phyloP scores from a whole-genome alignment of 1,140 invertebrate species.

The Drosophila rufa region DNA sequence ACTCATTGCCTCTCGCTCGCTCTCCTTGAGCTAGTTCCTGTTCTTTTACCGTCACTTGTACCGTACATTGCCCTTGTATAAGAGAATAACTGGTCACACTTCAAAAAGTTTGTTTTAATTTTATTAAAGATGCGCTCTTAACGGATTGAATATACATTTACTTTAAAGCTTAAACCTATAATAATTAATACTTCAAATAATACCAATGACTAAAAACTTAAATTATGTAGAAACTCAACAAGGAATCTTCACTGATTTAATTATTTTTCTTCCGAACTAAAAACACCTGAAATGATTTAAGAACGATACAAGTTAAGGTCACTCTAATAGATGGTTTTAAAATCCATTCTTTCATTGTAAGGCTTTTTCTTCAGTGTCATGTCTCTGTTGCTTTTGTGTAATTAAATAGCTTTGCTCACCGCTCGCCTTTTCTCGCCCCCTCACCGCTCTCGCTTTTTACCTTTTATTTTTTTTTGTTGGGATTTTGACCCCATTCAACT shows the following conservation, averaged over 20 bases:
- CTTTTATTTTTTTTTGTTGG: slow-evolving; percentile 27
- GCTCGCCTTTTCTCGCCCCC: not conserved
- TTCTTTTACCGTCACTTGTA: slow-evolving; percentile 37
- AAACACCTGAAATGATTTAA: not conserved
- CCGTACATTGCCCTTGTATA: slow-evolving; percentile 53
- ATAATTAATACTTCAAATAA: too few species aligned
- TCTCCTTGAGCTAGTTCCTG: slow-evolving; percentile 2
- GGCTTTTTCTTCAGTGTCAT: not conserved
- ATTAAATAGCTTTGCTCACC: slow-evolving; percentile 53
- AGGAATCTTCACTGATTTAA: too few species aligned
- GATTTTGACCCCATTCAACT: slow-evolving; percentile 44
- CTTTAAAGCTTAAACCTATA: too few species aligned
- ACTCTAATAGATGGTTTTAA: not conserved
- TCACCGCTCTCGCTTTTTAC: not conserved
- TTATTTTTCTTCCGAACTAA: not conserved
- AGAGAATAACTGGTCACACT: not conserved
- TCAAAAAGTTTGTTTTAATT: not conserved
- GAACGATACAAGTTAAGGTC: too few species aligned
- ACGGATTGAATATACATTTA: too few species aligned
- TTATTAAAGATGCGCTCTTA: too few species aligned
- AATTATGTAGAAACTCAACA: too few species aligned
- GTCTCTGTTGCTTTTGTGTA: slow-evolving; percentile 68
- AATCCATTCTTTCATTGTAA: not conserved
- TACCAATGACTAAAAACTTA: too few species aligned
- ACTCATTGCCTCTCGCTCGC: slow-evolving; percentile 6